Conservation (phyloP, 2,113 vertebrate species). For the Oxyruncus cristatus region DNA sequence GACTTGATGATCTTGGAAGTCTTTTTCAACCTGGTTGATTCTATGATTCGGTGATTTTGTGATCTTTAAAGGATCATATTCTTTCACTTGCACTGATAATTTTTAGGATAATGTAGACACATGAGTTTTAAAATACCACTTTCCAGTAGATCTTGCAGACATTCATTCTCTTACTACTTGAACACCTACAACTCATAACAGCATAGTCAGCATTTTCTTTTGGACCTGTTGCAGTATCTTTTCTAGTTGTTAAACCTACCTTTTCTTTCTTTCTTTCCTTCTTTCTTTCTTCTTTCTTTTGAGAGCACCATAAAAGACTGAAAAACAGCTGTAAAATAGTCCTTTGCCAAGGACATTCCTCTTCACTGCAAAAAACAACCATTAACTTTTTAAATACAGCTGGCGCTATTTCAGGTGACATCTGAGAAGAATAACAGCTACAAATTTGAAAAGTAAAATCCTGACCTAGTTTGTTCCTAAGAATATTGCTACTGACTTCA, state of each 20-base stretch:
- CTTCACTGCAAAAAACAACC: neutral
- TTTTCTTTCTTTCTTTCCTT: neutral
- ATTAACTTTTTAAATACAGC: slow-evolving; percentile 4
- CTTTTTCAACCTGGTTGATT: too few relatives aligned
- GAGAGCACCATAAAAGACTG: neutral
- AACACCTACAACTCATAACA: neutral
- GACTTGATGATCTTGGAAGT: too few relatives aligned
- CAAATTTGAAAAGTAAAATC: neutral
- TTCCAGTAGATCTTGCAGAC: neutral
- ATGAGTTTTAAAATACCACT: neutral
- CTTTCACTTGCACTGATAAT: neutral
- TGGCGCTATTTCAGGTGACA: slow-evolving; percentile 9
- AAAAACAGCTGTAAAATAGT: slow-evolving; percentile 12
- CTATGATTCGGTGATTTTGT: neutral
- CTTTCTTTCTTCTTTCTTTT: neutral
- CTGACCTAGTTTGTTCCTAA: neutral
- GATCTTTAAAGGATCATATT: neutral
- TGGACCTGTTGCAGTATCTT: neutral
- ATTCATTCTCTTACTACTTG: neutral
- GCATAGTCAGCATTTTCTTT: neutral
- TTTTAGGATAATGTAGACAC: neutral
- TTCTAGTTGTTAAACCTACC: neutral
- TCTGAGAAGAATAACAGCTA: neutral
- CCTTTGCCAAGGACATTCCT: neutral
- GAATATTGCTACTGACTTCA: neutral